Base-by-base conservation (phyloP, 2,888 invertebrate species). In the Ectemnius cavifrons region DNA sequence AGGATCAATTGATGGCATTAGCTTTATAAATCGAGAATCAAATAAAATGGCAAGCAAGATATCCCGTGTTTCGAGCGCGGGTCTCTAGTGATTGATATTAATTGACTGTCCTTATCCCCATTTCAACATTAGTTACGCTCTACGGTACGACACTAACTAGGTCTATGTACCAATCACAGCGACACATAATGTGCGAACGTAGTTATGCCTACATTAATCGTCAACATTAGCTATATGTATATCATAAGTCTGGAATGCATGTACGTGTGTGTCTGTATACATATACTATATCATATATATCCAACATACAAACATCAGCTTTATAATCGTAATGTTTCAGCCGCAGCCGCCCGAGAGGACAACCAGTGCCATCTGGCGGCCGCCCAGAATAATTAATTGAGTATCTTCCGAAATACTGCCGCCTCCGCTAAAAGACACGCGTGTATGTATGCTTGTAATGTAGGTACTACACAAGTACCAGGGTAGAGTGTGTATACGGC, bases 91-190 rank as follows among this genome's bases (percentile, higher is more conserved):
- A 66, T 78, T 68, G 67, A 74, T 49, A 65, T 13, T n/a, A 28
- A 23, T 20, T 49, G 49, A 63, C 63, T 63, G 63, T 63, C 63
- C 63, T 63, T 63, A 63, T 63, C 49, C 49, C 27, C 28, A 28
- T 57, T 63, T 77, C 78, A 78, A 82, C 68, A 66, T 75, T 78
- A 79, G 81, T 83, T 83, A 76, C 64, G 52, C 37, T 75, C 83
- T 80, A 75, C 58, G 77, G 66, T 72, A 83, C 68, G 73, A 81
- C 75, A 78, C 75, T 75, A 63, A 68, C 81, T 84, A 82, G 78
- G 45, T 77, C 83, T 86, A 85, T 81, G 74, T 83, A 84, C 77
- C 81, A 81, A 88, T 89, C 87, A 88, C 87, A 88, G 87, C 81
- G 76, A 88, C 81, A 88, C 81, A 84, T 80, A 76, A 82, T 66